These are phyloP conservation scores for Eupeodes latifasciatus DNA, from an alignment of 2,888 invertebrate genomes.

Conservation along the genomic window DNA sequence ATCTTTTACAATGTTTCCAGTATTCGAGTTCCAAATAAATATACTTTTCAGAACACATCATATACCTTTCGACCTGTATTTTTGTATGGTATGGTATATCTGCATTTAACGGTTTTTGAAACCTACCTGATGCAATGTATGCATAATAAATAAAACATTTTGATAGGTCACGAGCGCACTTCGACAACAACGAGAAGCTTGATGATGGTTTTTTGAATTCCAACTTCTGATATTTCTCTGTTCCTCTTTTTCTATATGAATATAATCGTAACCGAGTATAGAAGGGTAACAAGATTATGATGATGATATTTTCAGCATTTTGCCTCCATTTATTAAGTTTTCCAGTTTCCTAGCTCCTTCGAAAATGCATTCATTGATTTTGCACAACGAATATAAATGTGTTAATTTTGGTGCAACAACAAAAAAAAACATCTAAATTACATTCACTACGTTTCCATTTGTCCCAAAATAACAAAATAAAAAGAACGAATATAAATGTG, in stretches of 20 bases:
- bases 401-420: conserved; percentile 37
- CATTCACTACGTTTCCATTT: conserved; percentile 12
- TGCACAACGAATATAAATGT: conserved; percentile 59
- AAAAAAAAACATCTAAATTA: background rate
- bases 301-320: conserved; percentile 37
- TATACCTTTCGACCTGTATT: background rate
- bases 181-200: background rate
- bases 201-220: conserved; percentile 8
- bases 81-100: background rate
- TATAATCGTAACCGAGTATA: background rate
- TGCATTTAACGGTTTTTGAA: background rate
- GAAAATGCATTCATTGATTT: conserved; percentile 17
- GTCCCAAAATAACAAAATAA: background rate
- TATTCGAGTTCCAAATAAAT: conserved; percentile 17
- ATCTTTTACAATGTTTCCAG: conserved; percentile 21
- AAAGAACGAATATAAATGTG: too few relatives aligned
- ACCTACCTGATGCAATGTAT: conserved; percentile 20
- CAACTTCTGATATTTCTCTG: background rate
- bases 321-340: conserved; percentile 23
- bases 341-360: conserved; percentile 1
- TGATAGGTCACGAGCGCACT: conserved; percentile 53
- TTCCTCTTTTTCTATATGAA: too few relatives aligned
- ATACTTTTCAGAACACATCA: background rate
- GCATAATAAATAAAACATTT: conserved; percentile 65
- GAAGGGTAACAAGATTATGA: conserved; percentile 49